These are phyloP conservation scores for Uloborus diversus DNA, from an alignment of 1,140 invertebrate genomes.

Conservation along the genomic window DNA sequence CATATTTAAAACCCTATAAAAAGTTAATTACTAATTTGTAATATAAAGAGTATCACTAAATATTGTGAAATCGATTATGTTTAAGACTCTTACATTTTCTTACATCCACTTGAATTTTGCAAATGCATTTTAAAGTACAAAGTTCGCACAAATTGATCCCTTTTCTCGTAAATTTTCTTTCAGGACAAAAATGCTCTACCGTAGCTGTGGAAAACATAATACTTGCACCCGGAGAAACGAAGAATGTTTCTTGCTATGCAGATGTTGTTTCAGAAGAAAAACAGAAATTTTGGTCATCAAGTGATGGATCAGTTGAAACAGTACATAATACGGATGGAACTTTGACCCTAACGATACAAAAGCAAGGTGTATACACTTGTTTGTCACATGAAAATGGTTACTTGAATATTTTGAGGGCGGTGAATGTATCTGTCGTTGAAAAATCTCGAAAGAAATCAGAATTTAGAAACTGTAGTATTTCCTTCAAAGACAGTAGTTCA, in stretches of 20 bases:
- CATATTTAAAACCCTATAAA: too few species aligned
- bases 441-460: neutral
- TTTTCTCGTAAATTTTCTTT: neutral
- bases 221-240: neutral
- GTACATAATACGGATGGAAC: neutral
- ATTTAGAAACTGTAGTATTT: constrained; percentile 7
- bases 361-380: constrained; percentile 26
- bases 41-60: too few species aligned
- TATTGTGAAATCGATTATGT: too few species aligned
- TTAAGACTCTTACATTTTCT: too few species aligned
- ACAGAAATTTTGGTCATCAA: constrained; percentile 10
- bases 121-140: too few species aligned
- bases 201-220: constrained; percentile 10
- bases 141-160: too few species aligned
- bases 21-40: too few species aligned
- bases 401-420: constrained; percentile 15
- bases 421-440: neutral
- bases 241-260: constrained; percentile 11
- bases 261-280: neutral
- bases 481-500: constrained; percentile 13
- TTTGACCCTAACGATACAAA: neutral
- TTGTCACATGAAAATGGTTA: neutral
- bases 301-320: neutral
- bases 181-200: neutral
- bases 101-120: too few species aligned